Conservation (phyloP, 2,888 invertebrate species). For the Electrophaes corylata region DNA sequence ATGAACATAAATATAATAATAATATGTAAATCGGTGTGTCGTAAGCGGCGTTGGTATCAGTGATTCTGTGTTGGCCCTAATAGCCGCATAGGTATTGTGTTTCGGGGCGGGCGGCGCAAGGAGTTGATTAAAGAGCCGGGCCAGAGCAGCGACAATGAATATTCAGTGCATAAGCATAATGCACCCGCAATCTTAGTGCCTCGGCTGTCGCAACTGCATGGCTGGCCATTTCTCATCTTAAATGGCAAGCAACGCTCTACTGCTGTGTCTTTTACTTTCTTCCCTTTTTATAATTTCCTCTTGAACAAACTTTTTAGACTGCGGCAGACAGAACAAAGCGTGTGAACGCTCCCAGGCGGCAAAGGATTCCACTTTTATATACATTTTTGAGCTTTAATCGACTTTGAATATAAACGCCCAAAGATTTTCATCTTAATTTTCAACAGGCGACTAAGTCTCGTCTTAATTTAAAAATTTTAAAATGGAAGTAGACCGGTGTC, state of each 20-base stretch:
- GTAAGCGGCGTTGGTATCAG: constrained; percentile 17
- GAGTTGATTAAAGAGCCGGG: constrained; percentile 73
- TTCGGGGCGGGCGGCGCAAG: constrained; percentile 50
- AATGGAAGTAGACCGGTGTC: too few relatives aligned
- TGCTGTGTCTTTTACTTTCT: constrained; percentile 43
- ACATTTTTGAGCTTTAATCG: constrained; percentile 20
- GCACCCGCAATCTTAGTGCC: constrained; percentile 70
- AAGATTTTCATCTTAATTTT: constrained; percentile 10
- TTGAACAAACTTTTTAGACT: constrained; percentile 31
- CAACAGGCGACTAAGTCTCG: constrained; percentile 3
- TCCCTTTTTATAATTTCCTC: constrained; percentile 35
- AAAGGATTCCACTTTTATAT: constrained; percentile 7
- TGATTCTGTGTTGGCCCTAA: constrained; percentile 31
- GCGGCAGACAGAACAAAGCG: constrained; percentile 31
- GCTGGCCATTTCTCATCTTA: constrained; percentile 79
- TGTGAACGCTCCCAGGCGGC: constrained; percentile 35
- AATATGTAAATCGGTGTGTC: constrained; percentile 13
- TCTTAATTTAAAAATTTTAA: constrained; percentile 1
- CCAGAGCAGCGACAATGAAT: constrained; percentile 68
- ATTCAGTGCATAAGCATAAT: constrained; percentile 76
- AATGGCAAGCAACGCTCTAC: constrained; percentile 66
- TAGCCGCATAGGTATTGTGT: constrained; percentile 48
- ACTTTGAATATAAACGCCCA: constrained; percentile 18
- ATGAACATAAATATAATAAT: neutral
- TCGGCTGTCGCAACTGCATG: constrained; percentile 66